Evolutionary conservation across 2,113 vertebrate species (phyloP).

Genomic region (Cryptomyrus ogoouensis): DNA sequence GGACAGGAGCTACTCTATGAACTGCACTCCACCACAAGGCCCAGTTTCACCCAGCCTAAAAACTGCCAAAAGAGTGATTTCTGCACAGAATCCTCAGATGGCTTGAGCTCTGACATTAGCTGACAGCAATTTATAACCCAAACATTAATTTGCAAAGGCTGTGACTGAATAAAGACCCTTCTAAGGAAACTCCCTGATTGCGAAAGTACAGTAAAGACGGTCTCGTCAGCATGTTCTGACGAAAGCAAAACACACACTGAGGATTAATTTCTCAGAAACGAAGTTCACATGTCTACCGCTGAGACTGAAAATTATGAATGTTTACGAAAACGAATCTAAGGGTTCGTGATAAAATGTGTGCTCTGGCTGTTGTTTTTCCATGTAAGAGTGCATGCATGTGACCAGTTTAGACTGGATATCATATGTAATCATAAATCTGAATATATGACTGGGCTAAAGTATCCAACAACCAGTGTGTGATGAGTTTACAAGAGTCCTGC

Average conservation of each 20-base stretch:
- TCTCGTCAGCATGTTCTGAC: constrained; percentile 13
- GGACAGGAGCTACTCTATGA: not conserved
- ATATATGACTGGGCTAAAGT: not conserved
- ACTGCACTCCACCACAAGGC: not conserved
- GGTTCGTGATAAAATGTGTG: constrained; percentile 17
- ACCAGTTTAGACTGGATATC: constrained; percentile 1
- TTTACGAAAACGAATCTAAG: constrained; percentile 24
- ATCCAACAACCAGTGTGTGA: not conserved
- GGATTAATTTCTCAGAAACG: not conserved
- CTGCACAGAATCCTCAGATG: not conserved
- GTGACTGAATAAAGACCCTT: not conserved
- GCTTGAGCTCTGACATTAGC: not conserved
- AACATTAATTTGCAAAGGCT: not conserved
- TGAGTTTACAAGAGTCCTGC: not conserved
- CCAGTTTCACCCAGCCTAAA: not conserved
- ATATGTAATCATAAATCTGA: not conserved
- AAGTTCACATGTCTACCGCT: not conserved
- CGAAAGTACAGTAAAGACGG: constrained; percentile 24
- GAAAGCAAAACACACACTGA: not conserved
- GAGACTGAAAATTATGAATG: constrained; percentile 19
- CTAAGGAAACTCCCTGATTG: constrained; percentile 26
- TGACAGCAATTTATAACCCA: not conserved
- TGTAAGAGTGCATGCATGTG: not conserved
- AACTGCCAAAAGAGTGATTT: not conserved
- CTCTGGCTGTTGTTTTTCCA: not conserved